A percentile compares a stretch with the other conserved stretches of the same genome.
Evolutionary conservation across 2,797 vertebrate genomes (phyloP).

Genomic region (Danio choprae): DNA sequence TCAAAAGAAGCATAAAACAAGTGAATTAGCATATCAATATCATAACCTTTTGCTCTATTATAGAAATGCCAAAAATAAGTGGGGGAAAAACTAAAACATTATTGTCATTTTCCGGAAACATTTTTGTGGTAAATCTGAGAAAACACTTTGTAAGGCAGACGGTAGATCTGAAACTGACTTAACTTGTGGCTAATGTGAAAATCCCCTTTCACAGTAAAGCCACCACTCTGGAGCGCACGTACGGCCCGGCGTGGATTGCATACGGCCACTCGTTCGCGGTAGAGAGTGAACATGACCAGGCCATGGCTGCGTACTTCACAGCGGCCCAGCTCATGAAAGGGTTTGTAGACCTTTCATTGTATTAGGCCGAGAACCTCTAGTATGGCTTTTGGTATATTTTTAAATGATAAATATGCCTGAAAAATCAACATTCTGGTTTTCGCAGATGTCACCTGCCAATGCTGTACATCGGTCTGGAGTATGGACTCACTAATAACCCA

Average conservation of each 20-base stretch:
- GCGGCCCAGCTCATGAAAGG: slow-evolving; percentile 99
- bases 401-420: background rate
- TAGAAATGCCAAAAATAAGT: background rate
- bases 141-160: background rate
- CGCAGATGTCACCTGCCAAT: slow-evolving; percentile 95
- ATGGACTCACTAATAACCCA: slow-evolving; percentile 98
- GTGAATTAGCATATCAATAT: background rate
- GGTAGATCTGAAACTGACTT: background rate
- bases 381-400: background rate
- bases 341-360: slow-evolving; percentile 70
- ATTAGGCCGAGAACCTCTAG: background rate
- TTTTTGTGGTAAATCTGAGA: slow-evolving; percentile 22
- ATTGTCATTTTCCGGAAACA: background rate
- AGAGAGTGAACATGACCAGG: slow-evolving; percentile 98
- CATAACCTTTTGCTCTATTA: background rate
- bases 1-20: background rate
- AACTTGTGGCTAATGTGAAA: slow-evolving; percentile 22
- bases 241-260: slow-evolving; percentile 96
- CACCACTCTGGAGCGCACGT: slow-evolving; percentile 94
- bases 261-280: slow-evolving; percentile 98
- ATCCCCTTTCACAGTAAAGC: slow-evolving; percentile 86
- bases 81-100: background rate
- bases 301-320: slow-evolving; percentile 99
- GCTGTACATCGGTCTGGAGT: slow-evolving; percentile 98
- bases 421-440: slow-evolving; percentile 18